Percentiles rank a stretch among this genome's conserved stretches.
phyloP scores from a whole-genome alignment of 1,140 invertebrate genomes.

The Pseudomyrmex concolor region DNA sequence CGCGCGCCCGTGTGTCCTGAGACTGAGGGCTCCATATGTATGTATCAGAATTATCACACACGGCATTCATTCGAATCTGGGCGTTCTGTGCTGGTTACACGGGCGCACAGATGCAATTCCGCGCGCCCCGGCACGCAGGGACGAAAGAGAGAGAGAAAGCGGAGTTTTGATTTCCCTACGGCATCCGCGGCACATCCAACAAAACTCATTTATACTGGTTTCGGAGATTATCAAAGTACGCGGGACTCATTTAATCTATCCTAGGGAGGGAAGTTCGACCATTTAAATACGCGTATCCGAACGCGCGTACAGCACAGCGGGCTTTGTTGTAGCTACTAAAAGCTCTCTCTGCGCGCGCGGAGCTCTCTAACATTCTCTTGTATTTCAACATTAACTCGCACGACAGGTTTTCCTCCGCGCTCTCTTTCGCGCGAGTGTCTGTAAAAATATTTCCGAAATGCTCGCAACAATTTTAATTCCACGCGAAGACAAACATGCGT shows the following conservation, averaged over 20 bases:
- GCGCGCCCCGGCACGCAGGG: background rate
- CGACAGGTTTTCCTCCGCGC: background rate
- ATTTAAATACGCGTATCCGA: slow-evolving; percentile 71
- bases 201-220: slow-evolving; percentile 78
- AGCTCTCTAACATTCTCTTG: slow-evolving; percentile 5
- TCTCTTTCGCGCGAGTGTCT: background rate
- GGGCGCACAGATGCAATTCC: slow-evolving; percentile 62
- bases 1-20: background rate
- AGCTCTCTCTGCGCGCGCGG: slow-evolving; percentile 23
- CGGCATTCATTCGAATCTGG: slow-evolving; percentile 62
- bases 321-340: slow-evolving; percentile 57
- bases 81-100: slow-evolving; percentile 58
- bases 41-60: slow-evolving; percentile 56
- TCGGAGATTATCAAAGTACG: slow-evolving; percentile 75
- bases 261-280: slow-evolving; percentile 64
- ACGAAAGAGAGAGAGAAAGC: slow-evolving; percentile 39
- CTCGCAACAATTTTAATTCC: too few species aligned
- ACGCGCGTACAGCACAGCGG: slow-evolving; percentile 30
- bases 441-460: too few species aligned
- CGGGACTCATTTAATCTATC: slow-evolving; percentile 74
- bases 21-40: background rate
- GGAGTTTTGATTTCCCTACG: slow-evolving; percentile 79
- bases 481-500: too few species aligned
- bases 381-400: slow-evolving; percentile 52
- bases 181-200: slow-evolving; percentile 74